Percentiles rank a stretch among this genome's conserved stretches.
These are phyloP conservation scores for Dorcus parallelipipedus DNA, from an alignment of 2,888 invertebrate genomes.

Conservation along the genomic window DNA sequence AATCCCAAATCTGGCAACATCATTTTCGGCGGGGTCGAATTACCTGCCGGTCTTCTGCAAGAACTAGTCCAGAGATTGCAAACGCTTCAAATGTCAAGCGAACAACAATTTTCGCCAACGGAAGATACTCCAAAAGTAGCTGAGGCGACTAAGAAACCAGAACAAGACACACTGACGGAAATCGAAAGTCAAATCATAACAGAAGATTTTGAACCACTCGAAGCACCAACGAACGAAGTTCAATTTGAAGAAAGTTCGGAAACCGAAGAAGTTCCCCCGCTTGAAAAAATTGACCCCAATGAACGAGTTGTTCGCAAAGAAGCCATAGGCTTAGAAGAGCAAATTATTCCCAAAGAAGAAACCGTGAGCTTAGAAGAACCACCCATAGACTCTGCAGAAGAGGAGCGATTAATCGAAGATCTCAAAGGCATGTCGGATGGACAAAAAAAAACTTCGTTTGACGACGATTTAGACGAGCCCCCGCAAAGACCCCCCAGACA, in stretches of 20 bases:
- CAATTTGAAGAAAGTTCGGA: too few relatives aligned
- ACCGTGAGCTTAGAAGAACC: neutral
- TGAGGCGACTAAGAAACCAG: slow-evolving; percentile 2
- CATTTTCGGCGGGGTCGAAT: slow-evolving; percentile 64
- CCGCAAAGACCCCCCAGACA: slow-evolving; percentile 49
- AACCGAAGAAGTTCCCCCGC: too few relatives aligned
- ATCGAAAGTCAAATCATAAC: neutral
- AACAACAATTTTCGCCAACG: neutral
- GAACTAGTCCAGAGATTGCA: slow-evolving; percentile 57
- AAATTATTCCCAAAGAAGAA: slow-evolving; percentile 5
- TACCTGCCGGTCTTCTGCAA: slow-evolving; percentile 66
- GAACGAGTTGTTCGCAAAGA: too few relatives aligned
- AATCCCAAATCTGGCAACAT: slow-evolving; percentile 67
- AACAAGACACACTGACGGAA: neutral
- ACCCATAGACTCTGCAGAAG: slow-evolving; percentile 5
- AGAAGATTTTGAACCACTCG: neutral
- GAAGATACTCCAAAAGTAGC: neutral
- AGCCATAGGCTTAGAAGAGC: neutral
- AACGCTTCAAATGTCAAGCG: slow-evolving; percentile 9
- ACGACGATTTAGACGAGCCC: slow-evolving; percentile 48
- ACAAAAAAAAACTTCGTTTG: slow-evolving; percentile 47
- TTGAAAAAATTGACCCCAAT: too few relatives aligned
- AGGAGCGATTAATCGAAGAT: slow-evolving; percentile 14
- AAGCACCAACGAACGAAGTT: neutral
- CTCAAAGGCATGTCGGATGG: slow-evolving; percentile 1